Conservation (phyloP, 2,888 invertebrate species). For the Zele albiditarsus region DNA sequence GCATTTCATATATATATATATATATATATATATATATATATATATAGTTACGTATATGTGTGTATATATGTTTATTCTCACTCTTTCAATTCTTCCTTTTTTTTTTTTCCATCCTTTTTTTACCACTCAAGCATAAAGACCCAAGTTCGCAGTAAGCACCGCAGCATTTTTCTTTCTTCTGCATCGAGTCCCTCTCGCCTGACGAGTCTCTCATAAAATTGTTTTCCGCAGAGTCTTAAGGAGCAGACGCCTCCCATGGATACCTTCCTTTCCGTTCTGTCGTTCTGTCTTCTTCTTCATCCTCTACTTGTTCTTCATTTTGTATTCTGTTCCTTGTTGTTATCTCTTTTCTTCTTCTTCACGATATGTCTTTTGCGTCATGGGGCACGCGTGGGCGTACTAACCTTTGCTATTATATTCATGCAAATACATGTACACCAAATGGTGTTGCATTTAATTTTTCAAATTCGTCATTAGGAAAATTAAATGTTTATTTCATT, state of each 20-base stretch:
- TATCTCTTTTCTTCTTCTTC: constrained; percentile 20
- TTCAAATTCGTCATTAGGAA: neutral
- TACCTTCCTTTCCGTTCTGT: constrained; percentile 17
- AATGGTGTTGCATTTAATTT: neutral
- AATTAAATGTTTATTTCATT: neutral
- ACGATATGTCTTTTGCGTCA: neutral
- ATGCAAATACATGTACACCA: neutral
- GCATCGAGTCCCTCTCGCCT: neutral
- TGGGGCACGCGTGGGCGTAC: neutral
- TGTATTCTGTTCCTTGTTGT: constrained; percentile 23
- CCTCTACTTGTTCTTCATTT: constrained; percentile 13
- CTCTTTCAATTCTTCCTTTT: neutral
- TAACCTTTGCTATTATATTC: neutral
- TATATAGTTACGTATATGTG: neutral
- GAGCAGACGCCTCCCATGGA: constrained; percentile 18
- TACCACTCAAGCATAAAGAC: constrained; percentile 10
- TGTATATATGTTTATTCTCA: neutral
- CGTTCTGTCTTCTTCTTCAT: constrained; percentile 26
- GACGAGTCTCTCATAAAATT: constrained; percentile 32
- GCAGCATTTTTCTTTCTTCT: constrained; percentile 22
- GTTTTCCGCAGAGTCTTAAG: constrained; percentile 26
- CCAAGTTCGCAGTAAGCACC: constrained; percentile 29
- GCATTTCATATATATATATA: neutral
- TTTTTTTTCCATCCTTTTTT: neutral
- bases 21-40: neutral